Base-by-base conservation (phyloP, 1,140 invertebrate genomes). In the Andricus grossulariae region DNA sequence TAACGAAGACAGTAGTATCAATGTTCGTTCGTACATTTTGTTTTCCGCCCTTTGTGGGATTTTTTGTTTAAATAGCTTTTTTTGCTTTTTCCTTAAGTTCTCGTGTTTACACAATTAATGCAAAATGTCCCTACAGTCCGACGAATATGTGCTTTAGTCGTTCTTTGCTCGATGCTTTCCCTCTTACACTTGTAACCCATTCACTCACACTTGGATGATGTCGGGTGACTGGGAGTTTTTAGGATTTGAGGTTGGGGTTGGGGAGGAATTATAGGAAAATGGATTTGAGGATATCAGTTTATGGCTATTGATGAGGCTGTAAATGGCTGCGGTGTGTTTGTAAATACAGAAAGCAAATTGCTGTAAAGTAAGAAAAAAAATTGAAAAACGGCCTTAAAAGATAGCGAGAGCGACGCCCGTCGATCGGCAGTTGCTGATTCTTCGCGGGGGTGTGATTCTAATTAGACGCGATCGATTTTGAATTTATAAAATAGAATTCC, bases 81-180 rank as follows among this genome's bases (percentile, higher is more conserved):
- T 86, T 87, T 89, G 84, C 84, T 89, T 89, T 89, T 87, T 85
- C 87, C 84, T 88, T 89, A 86, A 88, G 84, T 90, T 88, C 86
- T 88, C 84, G 87, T 90, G 86, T 88, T 90, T 89, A 90, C 88
- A 89, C 88, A 90, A 91, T 91, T 89, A 89, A 90, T 89, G 89
- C 86, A 90, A 91, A 87, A 87, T 91, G 89, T 90, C 87, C 88
- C 90, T 90, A 88, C 89, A 86, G 85, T 90, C 86, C 89, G 88
- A 89, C 88, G 86, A 90, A 89, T 88, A 87, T 88, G 87, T 89
- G 86, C 82, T 87, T 85, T 86, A 87, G 83, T 88, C 87, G 87
- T 85, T 88, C 83, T 88, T 88, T 87, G 83, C 86, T 87, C 87
- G 88, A 88, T 88, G 86, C 86, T 88, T 85, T 85, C 83, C 84